Evolutionary conservation across 2,888 invertebrate species (phyloP), one percentile per base, ranked within the genome.

Genomic region (Leistus spinibarbis): DNA sequence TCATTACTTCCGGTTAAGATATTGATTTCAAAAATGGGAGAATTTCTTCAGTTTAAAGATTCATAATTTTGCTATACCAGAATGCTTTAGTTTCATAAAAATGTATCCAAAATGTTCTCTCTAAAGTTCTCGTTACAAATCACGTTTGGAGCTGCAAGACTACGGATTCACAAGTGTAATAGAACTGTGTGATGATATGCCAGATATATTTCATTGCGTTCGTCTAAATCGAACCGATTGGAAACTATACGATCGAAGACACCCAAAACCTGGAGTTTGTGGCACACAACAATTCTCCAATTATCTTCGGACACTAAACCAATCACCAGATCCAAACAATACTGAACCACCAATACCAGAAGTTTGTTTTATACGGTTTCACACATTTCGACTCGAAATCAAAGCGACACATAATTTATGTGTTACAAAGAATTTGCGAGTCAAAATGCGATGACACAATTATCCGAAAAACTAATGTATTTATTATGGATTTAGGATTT

Each of bases 241-340:
- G 78, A 83, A 82, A 72, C 76, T 86, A 53, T 86, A 80, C 76
- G 83, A 84, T 78, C 79, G 78, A 20, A 80, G 77, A n/a, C 78
- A 78, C 74, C 82, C 82, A 0, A 74, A 82, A 57, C 81, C 83
- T 3, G 66, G 76, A 13, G 24, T 64, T 20, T 19, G 62, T 20
- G 60, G 60, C 20, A 62, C 65, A 16, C 20, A 23, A 67, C 53
- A 62, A 20, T 60, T 67, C 19, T 73, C 67, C 3, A 53, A 73
- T 10, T 73, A 62, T 62, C 19, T 73, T 10, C 16, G 20, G 3
- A 22, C 73, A 3, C 0, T 62, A 17, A 2, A 19, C 4, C 10
- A 7, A 13, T 53, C 54, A 19, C 16, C 54, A 3, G 7, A 22
- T 7, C 56, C 7, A 20, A 24, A 23, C 5, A 67, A 57, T 23